Base-by-base conservation (phyloP, 2,797 vertebrate species). In the Cossypha polioptera region DNA sequence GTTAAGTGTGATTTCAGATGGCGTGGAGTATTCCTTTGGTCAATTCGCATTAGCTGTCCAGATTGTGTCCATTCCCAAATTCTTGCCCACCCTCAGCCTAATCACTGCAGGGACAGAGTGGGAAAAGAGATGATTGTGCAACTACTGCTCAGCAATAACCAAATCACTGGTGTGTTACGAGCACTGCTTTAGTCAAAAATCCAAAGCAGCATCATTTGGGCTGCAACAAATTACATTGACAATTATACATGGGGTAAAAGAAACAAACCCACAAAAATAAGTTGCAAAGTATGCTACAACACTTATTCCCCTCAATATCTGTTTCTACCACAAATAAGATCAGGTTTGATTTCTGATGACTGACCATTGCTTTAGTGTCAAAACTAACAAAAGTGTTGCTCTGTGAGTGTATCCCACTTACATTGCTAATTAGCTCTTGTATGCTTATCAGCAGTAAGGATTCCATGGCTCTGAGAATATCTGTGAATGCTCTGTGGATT, bases 1-100 rank as follows among this genome's bases (percentile, higher is more conserved):
- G 16, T 13, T 54, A 17, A 65, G 2, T 5, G 11, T 43, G 9
- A 18, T 63, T 45, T 5, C n/a, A 7, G 33, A 45, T 16, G 26
- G 14, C 1, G 0, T 24, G 21, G 42, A 78, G 53, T 45, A 79
- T 28, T 73, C 14, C 9, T 78, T 24, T n/a, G 20, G 13, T 66
- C n/a, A 47, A 0, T 65, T 90, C 1, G 0, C 1, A 9, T 65
- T n/a, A 61, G 14, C 38, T 75, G 11, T 40, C 19, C 38, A 57
- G 33, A 3, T 25, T 78, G 13, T 68, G 3, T n/a, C 24, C 3
- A 12, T 21, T 85, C 35, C 11, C 9, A 76, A n/a, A 63, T 47
- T 74, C 28, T 78, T 55, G 38, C 20, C 21, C 29, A 57, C 4
- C 3, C 4, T 61, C 28, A 57, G 20, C 29, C 24, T 42, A 43